Evolutionary conservation across 2,888 invertebrate species (phyloP).

Genomic region (Elysia crispata): DNA sequence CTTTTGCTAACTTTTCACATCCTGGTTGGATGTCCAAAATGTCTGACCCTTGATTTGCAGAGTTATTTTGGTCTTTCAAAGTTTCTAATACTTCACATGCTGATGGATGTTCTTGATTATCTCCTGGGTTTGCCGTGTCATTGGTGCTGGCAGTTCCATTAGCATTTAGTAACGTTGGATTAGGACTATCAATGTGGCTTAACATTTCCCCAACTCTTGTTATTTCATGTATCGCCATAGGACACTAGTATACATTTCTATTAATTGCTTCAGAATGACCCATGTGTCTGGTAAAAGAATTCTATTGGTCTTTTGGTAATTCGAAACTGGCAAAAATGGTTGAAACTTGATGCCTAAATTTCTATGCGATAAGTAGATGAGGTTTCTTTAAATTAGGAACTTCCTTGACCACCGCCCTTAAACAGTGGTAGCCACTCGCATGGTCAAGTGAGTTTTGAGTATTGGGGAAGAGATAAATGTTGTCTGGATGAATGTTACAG

Average conservation of each 20-base stretch:
- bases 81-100: background rate
- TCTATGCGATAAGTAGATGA: too few relatives aligned
- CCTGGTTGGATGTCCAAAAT: background rate
- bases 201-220: background rate
- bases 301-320: background rate
- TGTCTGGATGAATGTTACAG: conserved; percentile 9
- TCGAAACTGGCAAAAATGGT: conserved; percentile 1
- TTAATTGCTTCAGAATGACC: conserved; percentile 2
- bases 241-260: conserved; percentile 1
- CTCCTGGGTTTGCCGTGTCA: too few relatives aligned
- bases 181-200: background rate
- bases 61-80: background rate
- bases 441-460: background rate
- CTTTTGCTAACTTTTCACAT: background rate
- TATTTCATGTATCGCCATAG: background rate
- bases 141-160: too few relatives aligned
- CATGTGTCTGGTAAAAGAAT: background rate
- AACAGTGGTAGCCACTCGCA: conserved; percentile 11
- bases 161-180: background rate
- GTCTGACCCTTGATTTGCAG: background rate
- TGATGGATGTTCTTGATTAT: too few relatives aligned
- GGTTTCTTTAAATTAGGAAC: conserved; percentile 1
- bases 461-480: conserved; percentile 10
- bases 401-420: background rate
- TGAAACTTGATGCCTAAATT: background rate